phyloP scores from a whole-genome alignment of 2,888 invertebrate species.

The Lottia scabra region DNA sequence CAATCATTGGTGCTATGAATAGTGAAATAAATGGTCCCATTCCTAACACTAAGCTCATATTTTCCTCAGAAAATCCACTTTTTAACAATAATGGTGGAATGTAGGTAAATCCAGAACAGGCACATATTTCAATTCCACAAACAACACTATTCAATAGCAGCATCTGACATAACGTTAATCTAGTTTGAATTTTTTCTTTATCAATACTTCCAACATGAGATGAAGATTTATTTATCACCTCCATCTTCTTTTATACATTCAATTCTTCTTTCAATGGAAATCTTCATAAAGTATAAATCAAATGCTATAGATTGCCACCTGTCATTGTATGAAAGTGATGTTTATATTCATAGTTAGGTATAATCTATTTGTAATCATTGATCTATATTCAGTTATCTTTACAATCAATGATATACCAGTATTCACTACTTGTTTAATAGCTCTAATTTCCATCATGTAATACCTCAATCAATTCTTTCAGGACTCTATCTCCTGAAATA shows the following conservation, averaged over 20 bases:
- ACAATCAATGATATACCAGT: too few species aligned
- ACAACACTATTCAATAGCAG: conserved; percentile 69
- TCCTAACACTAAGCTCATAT: conserved; percentile 70
- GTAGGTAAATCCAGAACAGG: conserved; percentile 71
- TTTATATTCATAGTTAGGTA: too few species aligned
- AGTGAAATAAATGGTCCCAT: conserved; percentile 70
- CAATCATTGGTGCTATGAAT: conserved; percentile 69
- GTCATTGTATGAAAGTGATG: too few species aligned
- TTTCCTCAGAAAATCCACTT: conserved; percentile 68
- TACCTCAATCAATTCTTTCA: conserved; percentile 2
- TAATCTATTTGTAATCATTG: too few species aligned
- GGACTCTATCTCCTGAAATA: not conserved
- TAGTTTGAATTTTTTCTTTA: conserved; percentile 8
- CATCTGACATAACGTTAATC: conserved; percentile 53
- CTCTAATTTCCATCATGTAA: too few species aligned
- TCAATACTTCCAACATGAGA: not conserved
- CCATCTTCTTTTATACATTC: not conserved
- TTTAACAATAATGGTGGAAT: conserved; percentile 71
- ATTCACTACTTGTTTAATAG: too few species aligned
- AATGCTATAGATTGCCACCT: too few species aligned
- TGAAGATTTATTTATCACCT: conserved; percentile 10
- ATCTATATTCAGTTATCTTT: too few species aligned
- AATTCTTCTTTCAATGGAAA: too few species aligned
- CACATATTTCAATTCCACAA: conserved; percentile 71
- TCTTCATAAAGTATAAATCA: too few species aligned